Evolutionary conservation across 1,140 invertebrate species (phyloP).

Genomic region (Bombus haemorrhoidalis): DNA sequence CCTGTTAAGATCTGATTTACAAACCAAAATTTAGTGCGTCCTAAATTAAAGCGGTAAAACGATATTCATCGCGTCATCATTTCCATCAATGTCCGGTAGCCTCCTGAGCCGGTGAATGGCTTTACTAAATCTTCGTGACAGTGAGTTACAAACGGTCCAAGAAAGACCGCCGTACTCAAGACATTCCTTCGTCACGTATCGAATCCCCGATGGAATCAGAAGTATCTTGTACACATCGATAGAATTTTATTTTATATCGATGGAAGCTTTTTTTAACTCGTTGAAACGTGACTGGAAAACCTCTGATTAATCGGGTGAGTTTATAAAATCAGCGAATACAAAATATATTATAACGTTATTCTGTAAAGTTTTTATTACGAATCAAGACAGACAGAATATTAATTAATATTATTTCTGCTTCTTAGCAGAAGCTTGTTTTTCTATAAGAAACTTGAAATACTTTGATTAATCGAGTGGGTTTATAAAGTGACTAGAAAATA

Average conservation of each 20-base stretch:
- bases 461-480: no score
- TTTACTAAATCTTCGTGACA: slow-evolving; percentile 44
- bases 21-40: slow-evolving; percentile 56
- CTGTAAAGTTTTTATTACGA: background rate
- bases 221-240: background rate
- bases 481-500: no score
- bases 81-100: slow-evolving; percentile 56
- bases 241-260: background rate
- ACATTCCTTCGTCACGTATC: background rate
- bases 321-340: background rate
- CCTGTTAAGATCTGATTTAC: slow-evolving; percentile 58
- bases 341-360: background rate
- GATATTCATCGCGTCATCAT: slow-evolving; percentile 53
- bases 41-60: slow-evolving; percentile 58
- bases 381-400: background rate
- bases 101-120: background rate
- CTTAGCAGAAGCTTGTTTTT: no score
- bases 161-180: background rate
- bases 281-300: background rate
- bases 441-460: no score
- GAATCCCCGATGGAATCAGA: background rate
- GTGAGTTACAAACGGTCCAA: slow-evolving; percentile 3
- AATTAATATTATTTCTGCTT: background rate
- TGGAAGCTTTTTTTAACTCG: background rate
- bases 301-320: no score